Evolutionary conservation across 2,797 vertebrate species (phyloP).

Genomic region (Cirrhinus mrigala): DNA sequence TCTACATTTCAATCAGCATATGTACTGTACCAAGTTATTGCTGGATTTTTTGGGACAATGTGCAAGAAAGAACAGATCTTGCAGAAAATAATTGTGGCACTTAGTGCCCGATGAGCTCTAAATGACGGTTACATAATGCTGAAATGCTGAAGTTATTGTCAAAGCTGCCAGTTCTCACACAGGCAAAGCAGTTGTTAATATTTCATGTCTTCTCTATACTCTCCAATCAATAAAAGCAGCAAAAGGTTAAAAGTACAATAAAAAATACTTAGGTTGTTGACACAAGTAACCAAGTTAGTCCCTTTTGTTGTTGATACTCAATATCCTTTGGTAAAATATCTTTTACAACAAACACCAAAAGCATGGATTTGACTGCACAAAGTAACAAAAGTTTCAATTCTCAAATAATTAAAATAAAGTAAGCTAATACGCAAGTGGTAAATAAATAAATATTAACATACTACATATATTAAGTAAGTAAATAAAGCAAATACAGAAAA

Average conservation of each 20-base stretch:
- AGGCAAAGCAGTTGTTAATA: background rate
- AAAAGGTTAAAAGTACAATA: background rate
- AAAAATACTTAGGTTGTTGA: background rate
- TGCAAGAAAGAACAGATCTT: background rate
- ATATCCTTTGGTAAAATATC: background rate
- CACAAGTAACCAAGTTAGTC: background rate
- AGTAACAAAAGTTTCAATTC: background rate
- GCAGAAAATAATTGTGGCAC: background rate
- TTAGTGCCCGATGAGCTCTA: background rate
- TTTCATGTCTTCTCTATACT: background rate
- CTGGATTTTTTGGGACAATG: background rate
- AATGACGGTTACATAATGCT: constrained; percentile 4
- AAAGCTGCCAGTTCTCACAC: background rate
- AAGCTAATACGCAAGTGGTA: background rate
- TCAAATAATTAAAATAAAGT: background rate
- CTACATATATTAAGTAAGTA: no score
- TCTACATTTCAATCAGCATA: background rate
- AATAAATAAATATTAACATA: background rate
- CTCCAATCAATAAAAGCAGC: background rate
- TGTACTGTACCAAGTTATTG: background rate
- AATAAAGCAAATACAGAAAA: no score
- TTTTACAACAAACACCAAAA: background rate
- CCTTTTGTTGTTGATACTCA: background rate
- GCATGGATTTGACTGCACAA: background rate
- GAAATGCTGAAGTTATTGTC: background rate